Percentiles rank a stretch among this genome's conserved stretches.
These are phyloP conservation scores for Lasioglossum vierecki DNA, from an alignment of 2,888 invertebrate genomes.

Conservation along the genomic window DNA sequence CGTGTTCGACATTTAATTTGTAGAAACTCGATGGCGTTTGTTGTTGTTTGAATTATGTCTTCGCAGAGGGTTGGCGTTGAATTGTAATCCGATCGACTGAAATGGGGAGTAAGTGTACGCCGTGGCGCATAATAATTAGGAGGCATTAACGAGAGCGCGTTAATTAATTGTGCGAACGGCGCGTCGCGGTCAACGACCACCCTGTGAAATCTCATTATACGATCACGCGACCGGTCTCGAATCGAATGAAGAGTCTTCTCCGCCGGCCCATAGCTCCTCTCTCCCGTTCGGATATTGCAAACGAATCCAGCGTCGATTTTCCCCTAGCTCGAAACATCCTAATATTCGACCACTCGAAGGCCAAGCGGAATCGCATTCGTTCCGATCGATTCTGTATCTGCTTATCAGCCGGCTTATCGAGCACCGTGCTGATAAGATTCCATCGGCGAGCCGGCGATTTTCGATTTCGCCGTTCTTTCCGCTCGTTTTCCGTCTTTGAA, in stretches of 20 bases:
- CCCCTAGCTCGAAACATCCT: constrained; percentile 43
- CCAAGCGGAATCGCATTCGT: constrained; percentile 15
- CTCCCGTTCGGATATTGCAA: constrained; percentile 41
- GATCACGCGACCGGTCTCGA: constrained; percentile 9
- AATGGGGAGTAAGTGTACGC: constrained; percentile 30
- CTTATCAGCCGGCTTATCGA: background rate
- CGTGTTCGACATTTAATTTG: no score
- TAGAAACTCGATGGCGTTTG: background rate
- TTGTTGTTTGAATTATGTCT: background rate
- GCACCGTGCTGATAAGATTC: background rate
- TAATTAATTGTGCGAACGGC: constrained; percentile 63
- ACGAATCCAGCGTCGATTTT: constrained; percentile 54
- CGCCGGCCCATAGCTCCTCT: background rate
- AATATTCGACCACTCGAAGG: constrained; percentile 52
- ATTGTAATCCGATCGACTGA: background rate
- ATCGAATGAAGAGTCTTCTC: background rate
- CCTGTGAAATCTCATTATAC: background rate
- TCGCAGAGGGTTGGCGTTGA: background rate
- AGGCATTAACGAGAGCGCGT: constrained; percentile 61
- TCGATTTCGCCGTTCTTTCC: constrained; percentile 3
- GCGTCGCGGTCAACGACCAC: constrained; percentile 47
- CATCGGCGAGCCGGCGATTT: constrained; percentile 1
- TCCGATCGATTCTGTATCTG: background rate
- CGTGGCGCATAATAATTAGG: constrained; percentile 56
- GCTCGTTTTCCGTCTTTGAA: background rate